phyloP scores from a whole-genome alignment of 2,888 invertebrate species.

The Metacarcinus magister region DNA sequence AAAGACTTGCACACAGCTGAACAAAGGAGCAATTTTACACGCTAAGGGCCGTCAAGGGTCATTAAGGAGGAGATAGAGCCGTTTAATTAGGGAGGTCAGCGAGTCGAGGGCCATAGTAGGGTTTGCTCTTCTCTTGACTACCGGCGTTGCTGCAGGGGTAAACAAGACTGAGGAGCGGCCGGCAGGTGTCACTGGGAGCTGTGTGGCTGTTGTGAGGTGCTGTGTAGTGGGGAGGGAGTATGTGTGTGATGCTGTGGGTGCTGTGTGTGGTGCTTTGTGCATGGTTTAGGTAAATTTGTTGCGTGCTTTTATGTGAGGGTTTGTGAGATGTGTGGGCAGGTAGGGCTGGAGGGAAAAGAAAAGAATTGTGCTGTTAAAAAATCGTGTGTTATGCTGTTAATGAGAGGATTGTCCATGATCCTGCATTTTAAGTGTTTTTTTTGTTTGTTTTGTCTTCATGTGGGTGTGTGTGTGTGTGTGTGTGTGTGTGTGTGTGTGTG shows the following conservation, averaged over 20 bases:
- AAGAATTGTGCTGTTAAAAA: not conserved
- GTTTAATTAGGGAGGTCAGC: not conserved
- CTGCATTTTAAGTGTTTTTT: not conserved
- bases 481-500: slow-evolving; percentile 34
- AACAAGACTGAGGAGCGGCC: not conserved
- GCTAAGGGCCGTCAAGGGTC: not conserved
- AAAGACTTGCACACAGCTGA: not conserved
- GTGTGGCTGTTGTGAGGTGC: not conserved
- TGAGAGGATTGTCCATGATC: not conserved
- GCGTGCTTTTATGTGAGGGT: not conserved
- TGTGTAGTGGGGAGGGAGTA: not conserved
- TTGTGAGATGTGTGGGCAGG: not conserved
- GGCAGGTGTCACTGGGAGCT: not conserved
- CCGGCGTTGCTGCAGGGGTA: slow-evolving; percentile 20
- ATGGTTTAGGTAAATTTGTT: no score
- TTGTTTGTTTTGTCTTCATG: not conserved
- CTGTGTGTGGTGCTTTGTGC: not conserved
- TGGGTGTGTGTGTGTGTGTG: slow-evolving; percentile 18
- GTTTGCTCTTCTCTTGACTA: slow-evolving; percentile 42
- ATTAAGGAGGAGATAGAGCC: not conserved
- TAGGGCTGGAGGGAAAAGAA: not conserved
- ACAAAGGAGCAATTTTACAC: not conserved
- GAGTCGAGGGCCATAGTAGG: not conserved
- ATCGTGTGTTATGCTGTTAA: not conserved
- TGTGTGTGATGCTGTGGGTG: not conserved